Evolutionary conservation across 1,140 invertebrate genomes (phyloP).

Genomic region (Thalassaphorura encarpata): DNA sequence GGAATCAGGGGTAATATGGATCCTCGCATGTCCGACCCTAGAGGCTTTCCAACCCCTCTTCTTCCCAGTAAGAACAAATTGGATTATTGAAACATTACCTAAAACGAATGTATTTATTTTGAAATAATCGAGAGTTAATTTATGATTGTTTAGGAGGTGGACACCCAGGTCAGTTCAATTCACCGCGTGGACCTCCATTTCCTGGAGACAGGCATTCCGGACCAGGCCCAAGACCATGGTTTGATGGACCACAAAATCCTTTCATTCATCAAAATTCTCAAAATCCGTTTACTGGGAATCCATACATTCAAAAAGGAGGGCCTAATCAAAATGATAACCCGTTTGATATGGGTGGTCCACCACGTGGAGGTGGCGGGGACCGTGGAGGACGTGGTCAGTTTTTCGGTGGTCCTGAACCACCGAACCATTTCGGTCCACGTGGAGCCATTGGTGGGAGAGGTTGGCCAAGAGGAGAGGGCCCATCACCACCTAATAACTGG

Average conservation of each 20-base stretch:
- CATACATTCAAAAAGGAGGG: constrained; percentile 21
- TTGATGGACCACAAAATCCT: constrained; percentile 23
- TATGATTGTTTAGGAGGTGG: neutral
- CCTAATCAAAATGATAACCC: constrained; percentile 30
- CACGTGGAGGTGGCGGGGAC: neutral
- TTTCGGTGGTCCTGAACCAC: neutral
- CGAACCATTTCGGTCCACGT: constrained; percentile 5
- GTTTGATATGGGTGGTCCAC: constrained; percentile 23
- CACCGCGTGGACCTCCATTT: constrained; percentile 11
- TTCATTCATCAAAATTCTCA: constrained; percentile 28
- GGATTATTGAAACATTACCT: too few species aligned
- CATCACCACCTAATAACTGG: neutral
- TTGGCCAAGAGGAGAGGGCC: neutral
- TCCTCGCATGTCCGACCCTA: constrained; percentile 8
- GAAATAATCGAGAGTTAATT: too few species aligned
- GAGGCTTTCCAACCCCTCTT: constrained; percentile 11
- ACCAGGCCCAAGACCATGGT: constrained; percentile 33
- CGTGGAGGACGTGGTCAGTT: neutral
- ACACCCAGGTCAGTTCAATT: too few species aligned
- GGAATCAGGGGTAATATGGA: neutral
- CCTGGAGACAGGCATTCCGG: constrained; percentile 9
- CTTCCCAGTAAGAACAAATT: too few species aligned
- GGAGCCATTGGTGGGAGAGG: constrained; percentile 5
- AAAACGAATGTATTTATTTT: too few species aligned
- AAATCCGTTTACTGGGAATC: constrained; percentile 28